Evolutionary conservation across 2,888 invertebrate genomes (phyloP).

Genomic region (Melanargia galathea): DNA sequence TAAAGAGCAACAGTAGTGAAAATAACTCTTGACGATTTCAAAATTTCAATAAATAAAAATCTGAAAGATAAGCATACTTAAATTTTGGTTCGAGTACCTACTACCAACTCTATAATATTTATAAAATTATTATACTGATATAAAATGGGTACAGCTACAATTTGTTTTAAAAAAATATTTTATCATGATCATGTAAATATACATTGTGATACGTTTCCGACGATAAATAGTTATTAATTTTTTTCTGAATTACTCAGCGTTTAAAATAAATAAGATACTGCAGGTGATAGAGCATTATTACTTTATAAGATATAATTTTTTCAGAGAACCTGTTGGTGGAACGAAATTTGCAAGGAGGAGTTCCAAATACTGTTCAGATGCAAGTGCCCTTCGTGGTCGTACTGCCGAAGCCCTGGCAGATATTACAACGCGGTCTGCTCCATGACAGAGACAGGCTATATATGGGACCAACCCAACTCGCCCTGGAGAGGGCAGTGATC

Average conservation of each 20-base stretch:
- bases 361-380: constrained; percentile 93
- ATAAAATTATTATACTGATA: no score
- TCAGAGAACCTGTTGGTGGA: constrained; percentile 96
- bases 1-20: neutral
- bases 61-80: neutral
- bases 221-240: no score
- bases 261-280: no score
- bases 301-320: constrained; percentile 43
- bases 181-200: no score
- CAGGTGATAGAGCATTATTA: neutral
- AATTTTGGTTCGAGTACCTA: no score
- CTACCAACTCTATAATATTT: no score
- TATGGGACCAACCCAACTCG: constrained; percentile 90
- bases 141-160: no score
- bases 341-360: constrained; percentile 96
- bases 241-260: no score
- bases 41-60: neutral
- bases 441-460: constrained; percentile 94
- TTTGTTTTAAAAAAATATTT: no score
- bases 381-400: constrained; percentile 94
- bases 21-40: neutral
- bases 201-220: no score
- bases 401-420: constrained; percentile 92
- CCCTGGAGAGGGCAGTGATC: constrained; percentile 70
- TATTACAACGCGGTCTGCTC: constrained; percentile 96